Conservation (phyloP, 2,888 invertebrate genomes). For the Eledona agricola region DNA sequence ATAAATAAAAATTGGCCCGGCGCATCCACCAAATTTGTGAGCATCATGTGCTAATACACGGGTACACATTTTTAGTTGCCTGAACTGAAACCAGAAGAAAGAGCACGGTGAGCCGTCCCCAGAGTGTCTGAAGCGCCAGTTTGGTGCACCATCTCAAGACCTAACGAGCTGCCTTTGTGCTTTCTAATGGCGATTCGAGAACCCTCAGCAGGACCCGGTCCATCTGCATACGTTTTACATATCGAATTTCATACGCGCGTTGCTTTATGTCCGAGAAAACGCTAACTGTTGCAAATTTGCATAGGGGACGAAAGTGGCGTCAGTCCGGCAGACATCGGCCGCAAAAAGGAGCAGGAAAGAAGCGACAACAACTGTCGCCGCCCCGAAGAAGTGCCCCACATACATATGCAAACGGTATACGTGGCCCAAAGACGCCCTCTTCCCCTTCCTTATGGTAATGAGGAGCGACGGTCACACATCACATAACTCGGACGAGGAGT, state of each 20-base stretch:
- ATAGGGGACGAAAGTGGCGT: constrained; percentile 58
- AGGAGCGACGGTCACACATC: constrained; percentile 42
- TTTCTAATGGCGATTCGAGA: constrained; percentile 59
- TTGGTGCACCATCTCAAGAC: constrained; percentile 51
- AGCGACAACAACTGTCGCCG: constrained; percentile 57
- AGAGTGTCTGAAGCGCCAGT: constrained; percentile 57
- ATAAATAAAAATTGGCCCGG: too few species aligned
- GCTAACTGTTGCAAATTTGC: constrained; percentile 50
- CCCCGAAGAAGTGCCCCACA: constrained; percentile 42
- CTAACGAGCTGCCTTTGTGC: constrained; percentile 61
- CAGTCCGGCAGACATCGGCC: constrained; percentile 59
- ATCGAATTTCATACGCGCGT: constrained; percentile 37
- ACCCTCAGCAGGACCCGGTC: constrained; percentile 48
- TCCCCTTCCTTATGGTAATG: constrained; percentile 44
- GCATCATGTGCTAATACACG: too few species aligned
- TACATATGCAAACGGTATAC: constrained; percentile 54
- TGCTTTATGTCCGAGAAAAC: constrained; percentile 19
- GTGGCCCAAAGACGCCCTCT: constrained; percentile 38
- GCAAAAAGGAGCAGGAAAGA: constrained; percentile 57
- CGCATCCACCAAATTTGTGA: too few species aligned
- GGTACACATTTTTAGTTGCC: too few species aligned
- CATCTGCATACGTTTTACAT: constrained; percentile 40
- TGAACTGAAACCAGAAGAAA: constrained; percentile 58
- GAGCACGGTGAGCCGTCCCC: constrained; percentile 60
- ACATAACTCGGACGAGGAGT: constrained; percentile 52